Base-by-base conservation (phyloP, 2,888 invertebrate species). In the Agriopis aurantiaria region DNA sequence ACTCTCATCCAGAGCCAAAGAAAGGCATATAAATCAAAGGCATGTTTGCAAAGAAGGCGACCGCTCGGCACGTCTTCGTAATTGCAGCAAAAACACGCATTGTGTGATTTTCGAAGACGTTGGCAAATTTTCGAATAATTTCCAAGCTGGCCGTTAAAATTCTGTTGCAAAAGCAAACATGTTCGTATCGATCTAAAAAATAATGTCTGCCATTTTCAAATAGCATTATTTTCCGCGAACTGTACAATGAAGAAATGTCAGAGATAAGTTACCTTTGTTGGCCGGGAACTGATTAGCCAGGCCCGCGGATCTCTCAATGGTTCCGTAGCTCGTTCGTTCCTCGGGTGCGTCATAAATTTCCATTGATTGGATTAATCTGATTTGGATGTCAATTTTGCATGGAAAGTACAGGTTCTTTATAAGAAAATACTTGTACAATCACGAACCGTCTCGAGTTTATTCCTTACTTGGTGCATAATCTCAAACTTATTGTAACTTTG, bases 301-400 rank as follows among this genome's bases (percentile, higher is more conserved):
- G 80, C 83, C 78, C 76, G 79, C 86, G 84, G 90, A 91, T 90
- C 90, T 91, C 89, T 91, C 89, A 90, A 90, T 88, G 91, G 89
- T 85, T 82, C 66, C 79, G 83, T 72, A 78, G 82, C 81, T 78
- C 83, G 90, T 87, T 85, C 88, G 89, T 85, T 88, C 64, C 89
- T 85, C 81, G 90, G 89, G 91, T 91, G 93, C 92, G 91, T 95
- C 94, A 95, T 94, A 95, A 94, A 95, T 95, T 91, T 91, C 87
- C 92, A 92, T 92, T 94, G 94, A 94, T 94, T 92, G 94, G 93
- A 92, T 93, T 94, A 93, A 95, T 94, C 94, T 93, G 94, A 94
- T 95, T 94, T 94, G 91, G 88, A 91, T 92, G 93, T 92, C 92
- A 92, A 92, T 91, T 93, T 94, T 89, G 91, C 88, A 88, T 87